Base-by-base conservation (phyloP, 2,797 vertebrate genomes). In the Pseudochirops cupreus region DNA sequence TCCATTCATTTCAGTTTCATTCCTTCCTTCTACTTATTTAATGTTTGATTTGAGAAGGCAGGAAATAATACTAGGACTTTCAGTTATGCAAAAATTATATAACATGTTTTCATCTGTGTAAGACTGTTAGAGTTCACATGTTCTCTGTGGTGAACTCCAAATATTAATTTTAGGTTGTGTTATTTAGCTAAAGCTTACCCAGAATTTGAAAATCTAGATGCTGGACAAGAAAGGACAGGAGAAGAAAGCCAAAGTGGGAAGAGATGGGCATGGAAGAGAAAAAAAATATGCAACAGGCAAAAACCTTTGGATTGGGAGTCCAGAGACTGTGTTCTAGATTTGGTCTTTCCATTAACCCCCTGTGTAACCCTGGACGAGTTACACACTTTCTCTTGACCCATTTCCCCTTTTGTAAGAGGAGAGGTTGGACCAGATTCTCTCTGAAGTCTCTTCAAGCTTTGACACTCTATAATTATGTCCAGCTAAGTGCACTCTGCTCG, bases 101-200 rank as follows among this genome's bases (percentile, higher is more conserved):
- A 98, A 98, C 97, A 96, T 98, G 98, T 98, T 98, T 98, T 98
- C 96, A 94, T 92, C 94, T 96, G 95, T 94, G 96, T 95, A 96
- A 96, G 67, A 93, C 24, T 92, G 58, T 90, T 95, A 97, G 94
- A 96, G 96, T 95, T 97, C 98, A 98, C 97, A 96, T 97, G 97
- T 93, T 97, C 90, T 0, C 91, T 96, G 94, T 98, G 97, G 96
- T 97, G 95, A 93, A 96, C 92, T 95, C 96, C 39, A 82, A 97
- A 97, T 97, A 95, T 97, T 95, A 96, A 97, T 97, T 98, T 97
- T 91, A 92, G 96, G 96, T 50, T 46, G 26, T 87, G 39, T 91
- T 97, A 95, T 97, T 98, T 95, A 96, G 97, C 96, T 97, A 92
- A 97, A 97, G 97, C 95, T 97, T 97, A 96, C 96, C 90, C 97